A percentile compares a stretch with the other conserved stretches of the same genome.
Evolutionary conservation across 2,113 vertebrate species (phyloP).

Genomic region (Holacanthus passer): DNA sequence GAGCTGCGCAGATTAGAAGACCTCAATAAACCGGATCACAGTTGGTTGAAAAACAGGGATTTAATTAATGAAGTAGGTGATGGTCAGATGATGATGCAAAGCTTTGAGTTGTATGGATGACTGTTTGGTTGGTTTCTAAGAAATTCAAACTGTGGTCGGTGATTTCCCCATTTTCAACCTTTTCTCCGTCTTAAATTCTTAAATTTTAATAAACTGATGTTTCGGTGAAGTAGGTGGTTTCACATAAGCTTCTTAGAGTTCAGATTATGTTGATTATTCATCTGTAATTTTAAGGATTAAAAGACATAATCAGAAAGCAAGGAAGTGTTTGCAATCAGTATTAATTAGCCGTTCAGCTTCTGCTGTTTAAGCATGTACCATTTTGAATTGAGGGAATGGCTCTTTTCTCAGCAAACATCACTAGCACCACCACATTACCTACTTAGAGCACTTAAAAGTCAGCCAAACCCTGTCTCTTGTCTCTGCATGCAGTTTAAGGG

Average conservation of each 20-base stretch:
- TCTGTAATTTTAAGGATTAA: background rate
- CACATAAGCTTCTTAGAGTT: background rate
- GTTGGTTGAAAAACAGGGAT: conserved; percentile 38
- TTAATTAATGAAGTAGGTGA: conserved; percentile 62
- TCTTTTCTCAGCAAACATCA: background rate
- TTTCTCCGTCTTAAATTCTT: background rate
- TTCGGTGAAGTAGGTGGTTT: background rate
- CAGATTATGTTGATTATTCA: background rate
- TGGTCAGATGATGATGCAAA: conserved; percentile 60
- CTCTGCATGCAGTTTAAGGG: background rate
- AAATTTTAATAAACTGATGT: background rate
- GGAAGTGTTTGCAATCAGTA: background rate
- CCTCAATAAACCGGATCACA: conserved; percentile 61
- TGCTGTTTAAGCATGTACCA: background rate
- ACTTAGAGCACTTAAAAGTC: background rate
- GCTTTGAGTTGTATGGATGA: conserved; percentile 13
- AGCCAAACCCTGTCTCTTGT: background rate
- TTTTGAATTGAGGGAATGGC: background rate
- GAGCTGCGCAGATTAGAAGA: conserved; percentile 71
- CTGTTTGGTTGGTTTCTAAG: no score
- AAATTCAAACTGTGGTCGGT: background rate
- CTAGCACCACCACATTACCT: background rate
- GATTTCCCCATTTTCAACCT: background rate
- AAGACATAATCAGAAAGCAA: background rate
- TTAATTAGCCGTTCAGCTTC: background rate